These are phyloP conservation scores for Athene cunicularia DNA, from an alignment of 2,113 vertebrate genomes.

Conservation along the genomic window DNA sequence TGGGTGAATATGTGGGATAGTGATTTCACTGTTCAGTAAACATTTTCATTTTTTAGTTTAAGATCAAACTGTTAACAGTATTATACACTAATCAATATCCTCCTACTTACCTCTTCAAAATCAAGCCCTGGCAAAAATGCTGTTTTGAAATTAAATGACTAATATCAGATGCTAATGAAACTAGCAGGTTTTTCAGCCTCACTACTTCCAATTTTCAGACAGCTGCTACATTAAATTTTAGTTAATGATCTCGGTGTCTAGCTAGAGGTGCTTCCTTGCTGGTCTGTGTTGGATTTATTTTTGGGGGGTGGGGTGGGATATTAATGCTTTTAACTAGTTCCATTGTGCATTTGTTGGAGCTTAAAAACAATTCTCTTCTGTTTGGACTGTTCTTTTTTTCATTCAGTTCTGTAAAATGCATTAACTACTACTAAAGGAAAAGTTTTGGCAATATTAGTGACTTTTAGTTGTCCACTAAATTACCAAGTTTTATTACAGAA, in stretches of 20 bases:
- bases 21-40: not conserved
- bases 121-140: not conserved
- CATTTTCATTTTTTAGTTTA: not conserved
- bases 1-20: not conserved
- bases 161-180: slow-evolving; percentile 33
- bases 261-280: slow-evolving; percentile 53
- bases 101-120: not conserved
- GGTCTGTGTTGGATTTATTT: not conserved
- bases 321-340: slow-evolving; percentile 36
- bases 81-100: not conserved
- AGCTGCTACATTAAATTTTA: slow-evolving; percentile 65
- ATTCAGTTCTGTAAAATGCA: slow-evolving; percentile 37
- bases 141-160: not conserved
- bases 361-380: slow-evolving; percentile 57
- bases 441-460: not conserved
- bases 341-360: slow-evolving; percentile 44
- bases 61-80: not conserved
- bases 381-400: slow-evolving; percentile 23
- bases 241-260: slow-evolving; percentile 55
- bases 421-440: not conserved
- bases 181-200: slow-evolving; percentile 47
- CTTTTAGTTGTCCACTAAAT: not conserved
- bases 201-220: slow-evolving; percentile 50
- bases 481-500: not conserved
- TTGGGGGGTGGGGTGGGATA: not conserved